Base-by-base conservation (phyloP, 2,113 vertebrate genomes). In the Phyllopteryx taeniolatus region DNA sequence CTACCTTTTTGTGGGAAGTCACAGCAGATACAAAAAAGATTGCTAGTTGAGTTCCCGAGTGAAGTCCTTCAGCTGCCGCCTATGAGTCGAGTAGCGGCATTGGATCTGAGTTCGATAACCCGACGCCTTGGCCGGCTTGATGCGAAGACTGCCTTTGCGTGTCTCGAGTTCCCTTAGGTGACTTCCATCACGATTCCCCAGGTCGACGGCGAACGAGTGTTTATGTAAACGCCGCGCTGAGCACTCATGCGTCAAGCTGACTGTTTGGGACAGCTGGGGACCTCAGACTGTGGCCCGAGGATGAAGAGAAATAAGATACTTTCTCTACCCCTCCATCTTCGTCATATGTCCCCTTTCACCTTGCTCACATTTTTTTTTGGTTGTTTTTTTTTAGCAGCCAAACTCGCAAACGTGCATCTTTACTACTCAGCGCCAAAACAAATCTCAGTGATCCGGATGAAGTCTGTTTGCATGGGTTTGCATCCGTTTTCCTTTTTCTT, bases 211-310 rank as follows among this genome's bases (percentile, higher is more conserved):
- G 73, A 71, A 12, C 68, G 63, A 74, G 72, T 81, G 64, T 83
- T 56, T 82, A 49, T 72, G 74, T 67, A 78, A 53, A 22, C 80
- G 77, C 70, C 64, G 70, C 46, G 68, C 82, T 76, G 47, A 83
- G 74, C 49, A 44, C 74, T 68, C 73, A 72, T 80, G 79, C 78
- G 85, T 86, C 80, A 83, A 76, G 66, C 51, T 90, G 92, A 92
- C 78, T 76, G 83, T 82, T 86, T 70, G 75, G 67, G 79, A 91
- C 92, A 93, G 91, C 90, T 93, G 92, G 74, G 79, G 79, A 81
- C 78, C 76, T 86, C 67, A 70, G 73, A 70, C 76, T 68, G 70
- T 75, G 51, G 78, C 60, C 73, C 13, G 72, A 88, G 85, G 87
- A 88, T 74, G 80, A 75, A 65, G 82, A 56, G 88, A 88, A 91